These are phyloP conservation scores for Trachymyrmex septentrionalis DNA, from an alignment of 1,140 invertebrate genomes.

Conservation along the genomic window DNA sequence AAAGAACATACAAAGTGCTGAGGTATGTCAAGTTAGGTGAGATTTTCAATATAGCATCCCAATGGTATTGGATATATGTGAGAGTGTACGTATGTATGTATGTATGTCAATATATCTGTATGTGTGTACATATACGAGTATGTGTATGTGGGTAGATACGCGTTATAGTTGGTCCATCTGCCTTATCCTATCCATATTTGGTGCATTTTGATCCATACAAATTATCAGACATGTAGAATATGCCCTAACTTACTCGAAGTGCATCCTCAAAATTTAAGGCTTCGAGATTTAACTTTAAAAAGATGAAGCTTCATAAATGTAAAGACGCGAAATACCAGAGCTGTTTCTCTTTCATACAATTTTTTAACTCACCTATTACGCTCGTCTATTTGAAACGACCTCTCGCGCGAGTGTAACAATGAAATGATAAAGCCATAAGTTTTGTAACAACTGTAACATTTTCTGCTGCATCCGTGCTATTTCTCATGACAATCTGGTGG, in stretches of 20 bases:
- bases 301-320: neutral
- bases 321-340: neutral
- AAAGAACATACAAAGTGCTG: constrained; percentile 36
- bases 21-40: constrained; percentile 30
- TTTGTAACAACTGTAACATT: constrained; percentile 46
- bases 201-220: constrained; percentile 33
- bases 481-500: constrained; percentile 64
- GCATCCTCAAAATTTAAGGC: neutral
- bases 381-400: neutral
- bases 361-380: neutral
- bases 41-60: constrained; percentile 51
- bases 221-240: constrained; percentile 32
- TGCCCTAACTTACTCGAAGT: neutral
- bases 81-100: neutral
- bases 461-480: constrained; percentile 62
- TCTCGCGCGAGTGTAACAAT: constrained; percentile 1
- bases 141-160: neutral
- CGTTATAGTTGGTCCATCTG: constrained; percentile 15
- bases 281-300: neutral
- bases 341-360: neutral
- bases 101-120: neutral
- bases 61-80: neutral
- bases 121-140: no score
- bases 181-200: constrained; percentile 18
- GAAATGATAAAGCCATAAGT: constrained; percentile 43